Evolutionary conservation across 2,797 vertebrate genomes (phyloP).

Genomic region (Pantherophis vulpinus): DNA sequence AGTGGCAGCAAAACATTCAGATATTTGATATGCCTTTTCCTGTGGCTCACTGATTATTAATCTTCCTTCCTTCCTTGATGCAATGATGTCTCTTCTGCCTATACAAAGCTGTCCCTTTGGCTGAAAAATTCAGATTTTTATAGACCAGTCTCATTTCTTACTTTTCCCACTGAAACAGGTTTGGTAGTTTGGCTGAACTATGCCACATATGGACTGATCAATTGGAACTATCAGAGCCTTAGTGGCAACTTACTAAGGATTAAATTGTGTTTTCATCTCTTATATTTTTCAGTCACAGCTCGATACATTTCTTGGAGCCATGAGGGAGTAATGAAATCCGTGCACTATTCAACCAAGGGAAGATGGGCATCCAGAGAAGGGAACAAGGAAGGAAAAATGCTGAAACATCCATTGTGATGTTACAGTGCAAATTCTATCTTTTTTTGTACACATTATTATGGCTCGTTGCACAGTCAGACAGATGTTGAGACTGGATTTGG

Average conservation of each 20-base stretch:
- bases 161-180: neutral
- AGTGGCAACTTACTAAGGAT: neutral
- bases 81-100: neutral
- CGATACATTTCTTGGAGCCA: neutral
- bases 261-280: neutral
- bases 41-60: neutral
- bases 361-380: neutral
- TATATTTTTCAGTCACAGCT: neutral
- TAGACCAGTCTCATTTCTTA: neutral
- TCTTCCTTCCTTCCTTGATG: neutral
- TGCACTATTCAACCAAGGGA: neutral
- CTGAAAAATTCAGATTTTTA: neutral
- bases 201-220: neutral
- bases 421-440: neutral
- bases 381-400: neutral
- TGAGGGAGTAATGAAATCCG: neutral
- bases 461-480: neutral
- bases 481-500: neutral
- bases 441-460: neutral
- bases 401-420: neutral
- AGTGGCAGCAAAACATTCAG: slow-evolving; percentile 5
- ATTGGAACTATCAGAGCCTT: neutral
- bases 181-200: neutral
- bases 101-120: neutral
- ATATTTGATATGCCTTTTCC: slow-evolving; percentile 17